Evolutionary conservation across 2,888 invertebrate species (phyloP).

Genomic region (Macaria notata): DNA sequence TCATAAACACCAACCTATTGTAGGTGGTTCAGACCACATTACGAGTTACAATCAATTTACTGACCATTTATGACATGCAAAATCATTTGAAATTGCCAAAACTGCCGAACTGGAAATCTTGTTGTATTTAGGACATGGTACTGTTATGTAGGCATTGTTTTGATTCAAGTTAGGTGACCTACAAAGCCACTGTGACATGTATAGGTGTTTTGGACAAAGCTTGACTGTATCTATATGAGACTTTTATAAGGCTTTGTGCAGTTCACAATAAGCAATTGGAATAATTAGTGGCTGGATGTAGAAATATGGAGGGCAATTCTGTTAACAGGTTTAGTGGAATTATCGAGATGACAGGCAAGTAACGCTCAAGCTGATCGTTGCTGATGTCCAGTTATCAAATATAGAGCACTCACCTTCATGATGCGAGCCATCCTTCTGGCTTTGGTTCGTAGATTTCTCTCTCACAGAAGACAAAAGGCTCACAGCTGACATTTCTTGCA

Average conservation of each 20-base stretch:
- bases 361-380: too few species aligned
- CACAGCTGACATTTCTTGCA: conserved; percentile 80
- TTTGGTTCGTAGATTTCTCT: conserved; percentile 75
- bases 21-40: too few species aligned
- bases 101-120: neutral
- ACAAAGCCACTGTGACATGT: conserved; percentile 12
- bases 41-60: too few species aligned
- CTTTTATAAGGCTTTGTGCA: conserved; percentile 2
- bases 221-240: conserved; percentile 3
- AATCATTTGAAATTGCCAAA: too few species aligned
- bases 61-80: too few species aligned
- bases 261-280: neutral
- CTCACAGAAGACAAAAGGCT: conserved; percentile 75
- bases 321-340: too few species aligned
- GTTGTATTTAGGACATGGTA: conserved; percentile 24
- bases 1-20: too few species aligned
- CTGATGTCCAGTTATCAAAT: too few species aligned
- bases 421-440: conserved; percentile 68
- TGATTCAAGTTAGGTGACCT: conserved; percentile 27
- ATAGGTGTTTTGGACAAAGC: conserved; percentile 4
- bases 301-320: conserved; percentile 8
- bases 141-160: conserved; percentile 29
- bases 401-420: conserved; percentile 62
- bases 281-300: neutral
- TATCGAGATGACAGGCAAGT: too few species aligned